phyloP scores from a whole-genome alignment of 37 sponge, comb jelly and placozoan species.

The Beroe forskalii region DNA sequence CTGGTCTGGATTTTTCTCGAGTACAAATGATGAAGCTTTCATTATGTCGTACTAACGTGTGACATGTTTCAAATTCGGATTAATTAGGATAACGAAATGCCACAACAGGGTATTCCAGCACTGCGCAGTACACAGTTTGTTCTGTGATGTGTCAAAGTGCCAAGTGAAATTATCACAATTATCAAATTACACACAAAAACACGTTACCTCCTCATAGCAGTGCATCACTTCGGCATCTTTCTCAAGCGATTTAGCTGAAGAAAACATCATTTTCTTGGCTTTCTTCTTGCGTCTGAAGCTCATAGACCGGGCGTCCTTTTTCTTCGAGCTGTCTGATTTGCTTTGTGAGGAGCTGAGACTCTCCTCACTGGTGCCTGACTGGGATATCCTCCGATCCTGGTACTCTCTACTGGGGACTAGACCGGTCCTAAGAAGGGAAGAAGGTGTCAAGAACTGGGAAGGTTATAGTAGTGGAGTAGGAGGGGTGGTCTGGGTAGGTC shows the following conservation, averaged over 20 bases:
- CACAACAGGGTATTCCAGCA: too few relatives aligned
- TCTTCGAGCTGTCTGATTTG: not conserved
- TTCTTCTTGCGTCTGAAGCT: slow-evolving; percentile 63
- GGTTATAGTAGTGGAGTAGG: not conserved
- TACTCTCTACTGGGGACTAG: slow-evolving; percentile 26
- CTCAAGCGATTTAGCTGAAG: slow-evolving; percentile 44
- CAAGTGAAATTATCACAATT: too few relatives aligned
- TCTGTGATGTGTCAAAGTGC: too few relatives aligned
- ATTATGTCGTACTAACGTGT: too few relatives aligned
- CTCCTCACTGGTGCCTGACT: slow-evolving; percentile 54
- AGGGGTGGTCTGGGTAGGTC: too few relatives aligned
- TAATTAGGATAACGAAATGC: too few relatives aligned
- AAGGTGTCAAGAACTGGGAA: not conserved
- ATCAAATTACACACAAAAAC: too few relatives aligned
- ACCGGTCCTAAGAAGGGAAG: not conserved
- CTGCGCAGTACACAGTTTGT: too few relatives aligned
- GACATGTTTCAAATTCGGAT: too few relatives aligned
- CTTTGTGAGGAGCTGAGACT: slow-evolving; percentile 27
- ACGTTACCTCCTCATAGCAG: slow-evolving; percentile 59
- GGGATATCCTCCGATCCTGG: slow-evolving; percentile 52
- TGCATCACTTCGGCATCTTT: slow-evolving; percentile 23
- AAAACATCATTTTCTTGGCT: slow-evolving; percentile 64
- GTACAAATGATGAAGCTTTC: too few relatives aligned
- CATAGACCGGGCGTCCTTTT: slow-evolving; percentile 6
- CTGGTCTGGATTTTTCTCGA: too few relatives aligned